These are phyloP conservation scores for Euplexia lucipara DNA, from an alignment of 2,888 invertebrate species.

Conservation along the genomic window DNA sequence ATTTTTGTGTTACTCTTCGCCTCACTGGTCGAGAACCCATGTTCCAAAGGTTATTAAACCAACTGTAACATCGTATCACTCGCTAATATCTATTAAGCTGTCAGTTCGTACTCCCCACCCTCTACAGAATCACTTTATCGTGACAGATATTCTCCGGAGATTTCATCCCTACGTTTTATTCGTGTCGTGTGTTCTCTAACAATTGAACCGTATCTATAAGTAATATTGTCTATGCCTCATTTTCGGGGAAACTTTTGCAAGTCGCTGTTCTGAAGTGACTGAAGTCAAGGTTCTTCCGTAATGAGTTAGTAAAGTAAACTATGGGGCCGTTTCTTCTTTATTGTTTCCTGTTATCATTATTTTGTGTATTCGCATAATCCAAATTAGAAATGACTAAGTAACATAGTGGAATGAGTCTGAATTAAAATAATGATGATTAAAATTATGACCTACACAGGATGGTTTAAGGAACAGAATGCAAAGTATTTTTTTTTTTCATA, in stretches of 20 bases:
- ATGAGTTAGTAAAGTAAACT: neutral
- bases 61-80: constrained; percentile 3
- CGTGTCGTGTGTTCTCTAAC: neutral
- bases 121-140: constrained; percentile 10
- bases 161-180: constrained; percentile 6
- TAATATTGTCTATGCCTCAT: constrained; percentile 23
- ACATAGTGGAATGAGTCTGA: too few species aligned
- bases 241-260: constrained; percentile 19
- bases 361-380: too few species aligned
- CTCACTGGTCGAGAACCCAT: too few species aligned
- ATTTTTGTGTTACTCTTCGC: too few species aligned
- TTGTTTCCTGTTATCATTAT: neutral
- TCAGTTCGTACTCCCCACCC: constrained; percentile 8
- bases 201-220: constrained; percentile 19
- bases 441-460: too few species aligned
- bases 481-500: too few species aligned
- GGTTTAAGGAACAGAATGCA: too few species aligned
- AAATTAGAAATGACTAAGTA: too few species aligned
- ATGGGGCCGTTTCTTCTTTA: neutral
- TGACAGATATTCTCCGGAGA: constrained; percentile 10
- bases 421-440: too few species aligned
- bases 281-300: constrained; percentile 8
- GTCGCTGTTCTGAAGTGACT: neutral
- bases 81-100: constrained; percentile 17
- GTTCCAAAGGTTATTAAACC: neutral